Percentiles rank a stretch among this genome's conserved stretches.
Conservation (phyloP, 1,140 invertebrate species). For the Oreohelix idahoensis region DNA sequence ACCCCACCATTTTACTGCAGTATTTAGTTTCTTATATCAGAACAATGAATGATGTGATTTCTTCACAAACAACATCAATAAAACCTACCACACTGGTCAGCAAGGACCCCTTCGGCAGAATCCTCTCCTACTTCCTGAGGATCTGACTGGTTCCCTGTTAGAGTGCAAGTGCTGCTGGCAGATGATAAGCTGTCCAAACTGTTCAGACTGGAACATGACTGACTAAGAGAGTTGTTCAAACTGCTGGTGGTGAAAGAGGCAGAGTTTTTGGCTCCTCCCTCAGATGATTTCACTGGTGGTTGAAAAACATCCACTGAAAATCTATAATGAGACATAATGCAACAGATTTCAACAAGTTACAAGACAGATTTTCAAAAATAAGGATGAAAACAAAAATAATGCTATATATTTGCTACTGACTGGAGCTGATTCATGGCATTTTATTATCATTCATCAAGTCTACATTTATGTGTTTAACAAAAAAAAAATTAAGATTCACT, state of each 20-base stretch:
- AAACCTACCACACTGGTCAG: background rate
- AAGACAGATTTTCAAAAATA: background rate
- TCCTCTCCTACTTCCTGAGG: conserved; percentile 15
- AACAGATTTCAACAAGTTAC: no score
- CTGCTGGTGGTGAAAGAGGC: conserved; percentile 45
- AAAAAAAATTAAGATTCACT: no score
- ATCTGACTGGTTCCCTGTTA: conserved; percentile 50
- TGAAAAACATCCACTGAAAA: conserved; percentile 73
- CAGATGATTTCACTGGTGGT: conserved; percentile 63
- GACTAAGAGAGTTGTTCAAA: conserved; percentile 61
- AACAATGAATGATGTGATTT: no score
- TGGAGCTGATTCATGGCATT: no score
- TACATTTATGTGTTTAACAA: no score
- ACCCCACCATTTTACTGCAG: no score
- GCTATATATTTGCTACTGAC: no score
- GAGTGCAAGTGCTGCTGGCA: conserved; percentile 64
- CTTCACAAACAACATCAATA: background rate
- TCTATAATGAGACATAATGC: conserved; percentile 47
- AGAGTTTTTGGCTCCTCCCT: conserved; percentile 24
- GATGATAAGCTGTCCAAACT: conserved; percentile 68
- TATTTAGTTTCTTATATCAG: no score
- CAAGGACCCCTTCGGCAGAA: background rate
- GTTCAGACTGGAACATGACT: conserved; percentile 65
- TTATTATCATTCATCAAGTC: no score
- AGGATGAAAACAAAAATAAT: no score